phyloP scores from a whole-genome alignment of 2,797 vertebrate species.

The Xenentodon cancila region DNA sequence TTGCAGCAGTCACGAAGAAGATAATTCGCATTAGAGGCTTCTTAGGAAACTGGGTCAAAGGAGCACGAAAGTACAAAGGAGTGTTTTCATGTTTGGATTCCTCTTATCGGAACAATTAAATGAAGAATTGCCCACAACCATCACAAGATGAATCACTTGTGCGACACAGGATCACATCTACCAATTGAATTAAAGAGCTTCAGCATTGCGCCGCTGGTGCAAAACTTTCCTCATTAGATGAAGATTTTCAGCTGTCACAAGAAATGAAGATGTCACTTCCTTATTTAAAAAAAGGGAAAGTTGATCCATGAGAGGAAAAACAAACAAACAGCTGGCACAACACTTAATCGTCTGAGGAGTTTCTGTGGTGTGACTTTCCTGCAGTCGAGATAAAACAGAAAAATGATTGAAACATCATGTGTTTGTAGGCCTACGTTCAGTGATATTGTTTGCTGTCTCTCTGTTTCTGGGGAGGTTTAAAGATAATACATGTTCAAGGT shows the following conservation, averaged over 20 bases:
- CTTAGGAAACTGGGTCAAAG: conserved; percentile 28
- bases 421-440: too few relatives aligned
- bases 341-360: too few relatives aligned
- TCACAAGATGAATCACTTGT: conserved; percentile 15
- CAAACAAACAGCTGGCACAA: neutral
- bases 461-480: neutral
- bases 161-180: conserved; percentile 1
- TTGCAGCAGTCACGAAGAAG: conserved; percentile 14
- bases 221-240: too few relatives aligned
- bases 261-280: too few relatives aligned
- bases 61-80: neutral
- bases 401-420: too few relatives aligned
- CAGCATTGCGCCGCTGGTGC: neutral
- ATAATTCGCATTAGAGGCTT: conserved; percentile 17
- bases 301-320: too few relatives aligned
- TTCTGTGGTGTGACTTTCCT: too few relatives aligned
- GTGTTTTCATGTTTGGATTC: conserved; percentile 10
- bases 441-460: too few relatives aligned
- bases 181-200: conserved; percentile 4
- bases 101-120: conserved; percentile 19
- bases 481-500: neutral
- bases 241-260: too few relatives aligned
- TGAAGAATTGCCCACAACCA: conserved; percentile 21
- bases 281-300: too few relatives aligned
- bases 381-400: conserved; percentile 1